phyloP scores from a whole-genome alignment of 2,797 vertebrate genomes.

The Xenops minutus region DNA sequence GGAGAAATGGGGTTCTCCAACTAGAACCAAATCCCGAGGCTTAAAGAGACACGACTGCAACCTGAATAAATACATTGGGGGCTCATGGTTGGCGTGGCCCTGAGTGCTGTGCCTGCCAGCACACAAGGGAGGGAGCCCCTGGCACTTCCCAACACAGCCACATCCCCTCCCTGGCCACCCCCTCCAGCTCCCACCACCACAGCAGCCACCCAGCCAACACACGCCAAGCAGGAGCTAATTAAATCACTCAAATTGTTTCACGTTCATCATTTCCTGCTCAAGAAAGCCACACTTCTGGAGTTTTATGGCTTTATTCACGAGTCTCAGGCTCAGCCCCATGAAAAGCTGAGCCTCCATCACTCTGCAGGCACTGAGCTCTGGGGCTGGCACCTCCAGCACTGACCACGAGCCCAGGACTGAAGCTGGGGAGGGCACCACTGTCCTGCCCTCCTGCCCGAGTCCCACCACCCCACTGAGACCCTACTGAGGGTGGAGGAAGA shows the following conservation, averaged over 20 bases:
- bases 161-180: not conserved
- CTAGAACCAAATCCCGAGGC: not conserved
- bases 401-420: not conserved
- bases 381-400: not conserved
- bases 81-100: not conserved
- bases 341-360: not conserved
- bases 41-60: not conserved
- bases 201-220: not conserved
- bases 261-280: not conserved
- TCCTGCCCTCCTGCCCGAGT: not conserved
- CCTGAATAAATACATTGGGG: not conserved
- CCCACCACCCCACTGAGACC: not conserved
- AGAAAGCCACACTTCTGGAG: not conserved
- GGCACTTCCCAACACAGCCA: not conserved
- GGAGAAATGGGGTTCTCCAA: constrained; percentile 11
- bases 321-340: not conserved
- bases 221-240: not conserved
- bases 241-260: not conserved
- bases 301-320: not conserved
- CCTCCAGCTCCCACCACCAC: not conserved
- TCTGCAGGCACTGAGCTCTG: not conserved
- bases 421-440: not conserved
- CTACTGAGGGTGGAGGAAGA: not conserved
- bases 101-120: not conserved
- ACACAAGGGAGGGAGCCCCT: not conserved